Conservation (phyloP, 2,113 vertebrate species). For the Pygoscelis antarcticus region DNA sequence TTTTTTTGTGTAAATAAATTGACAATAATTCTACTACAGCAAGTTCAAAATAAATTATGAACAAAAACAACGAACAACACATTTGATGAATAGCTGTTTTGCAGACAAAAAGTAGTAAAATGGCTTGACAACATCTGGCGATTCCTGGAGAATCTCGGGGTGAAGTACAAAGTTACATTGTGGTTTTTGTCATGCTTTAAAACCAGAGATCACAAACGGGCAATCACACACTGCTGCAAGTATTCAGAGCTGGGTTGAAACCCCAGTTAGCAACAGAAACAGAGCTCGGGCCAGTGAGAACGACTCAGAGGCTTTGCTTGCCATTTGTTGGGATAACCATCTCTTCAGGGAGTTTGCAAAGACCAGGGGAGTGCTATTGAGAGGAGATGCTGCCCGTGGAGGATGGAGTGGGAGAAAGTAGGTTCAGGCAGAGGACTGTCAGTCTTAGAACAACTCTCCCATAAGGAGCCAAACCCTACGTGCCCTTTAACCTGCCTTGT, state of each 20-base stretch:
- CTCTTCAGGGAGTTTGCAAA: background rate
- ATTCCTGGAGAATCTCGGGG: background rate
- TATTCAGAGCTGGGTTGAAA: background rate
- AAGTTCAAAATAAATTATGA: constrained; percentile 13
- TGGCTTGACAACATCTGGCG: background rate
- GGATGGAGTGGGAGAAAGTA: background rate
- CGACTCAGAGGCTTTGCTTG: background rate
- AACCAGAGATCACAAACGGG: background rate
- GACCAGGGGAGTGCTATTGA: background rate
- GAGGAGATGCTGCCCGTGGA: background rate
- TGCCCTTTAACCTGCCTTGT: background rate
- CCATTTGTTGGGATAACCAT: accelerated
- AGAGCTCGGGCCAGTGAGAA: background rate
- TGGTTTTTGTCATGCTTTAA: background rate
- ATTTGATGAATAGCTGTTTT: background rate
- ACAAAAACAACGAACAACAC: background rate
- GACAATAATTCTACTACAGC: background rate
- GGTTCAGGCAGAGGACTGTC: background rate
- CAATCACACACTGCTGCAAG: background rate
- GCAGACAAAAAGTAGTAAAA: background rate
- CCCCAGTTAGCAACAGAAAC: background rate
- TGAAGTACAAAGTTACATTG: background rate
- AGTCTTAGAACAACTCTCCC: background rate
- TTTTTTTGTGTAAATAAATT: background rate
- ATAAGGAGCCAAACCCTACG: background rate